phyloP scores from a whole-genome alignment of 2,113 vertebrate genomes.

The Scopus umbretta region DNA sequence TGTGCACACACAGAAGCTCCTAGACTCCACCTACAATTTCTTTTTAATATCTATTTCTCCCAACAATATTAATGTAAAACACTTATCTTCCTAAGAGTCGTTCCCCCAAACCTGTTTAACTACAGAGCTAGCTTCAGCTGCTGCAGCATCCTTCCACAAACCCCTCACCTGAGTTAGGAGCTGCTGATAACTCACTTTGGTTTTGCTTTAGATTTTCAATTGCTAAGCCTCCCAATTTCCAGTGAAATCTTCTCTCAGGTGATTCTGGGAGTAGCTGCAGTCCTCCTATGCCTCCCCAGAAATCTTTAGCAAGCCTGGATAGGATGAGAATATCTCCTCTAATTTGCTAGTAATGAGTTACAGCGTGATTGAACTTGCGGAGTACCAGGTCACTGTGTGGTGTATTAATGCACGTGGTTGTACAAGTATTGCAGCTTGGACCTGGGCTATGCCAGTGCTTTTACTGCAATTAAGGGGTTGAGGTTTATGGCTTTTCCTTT shows the following conservation, averaged over 20 bases:
- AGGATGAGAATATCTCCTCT: too few relatives aligned
- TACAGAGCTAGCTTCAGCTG: background rate
- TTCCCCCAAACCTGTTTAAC: background rate
- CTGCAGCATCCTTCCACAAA: background rate
- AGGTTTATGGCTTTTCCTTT: background rate
- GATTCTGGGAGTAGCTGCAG: background rate
- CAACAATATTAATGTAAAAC: background rate
- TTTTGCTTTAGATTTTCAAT: background rate
- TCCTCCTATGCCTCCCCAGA: background rate
- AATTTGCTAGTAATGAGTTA: background rate
- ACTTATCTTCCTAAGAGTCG: background rate
- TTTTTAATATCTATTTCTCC: background rate
- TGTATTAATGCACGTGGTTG: rapidly evolving
- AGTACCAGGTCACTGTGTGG: rapidly evolving
- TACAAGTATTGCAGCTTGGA: background rate
- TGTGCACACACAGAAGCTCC: background rate
- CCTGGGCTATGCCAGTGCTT: background rate
- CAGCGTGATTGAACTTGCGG: rapidly evolving
- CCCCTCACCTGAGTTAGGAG: background rate
- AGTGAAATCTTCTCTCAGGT: too few relatives aligned
- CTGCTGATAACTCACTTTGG: rapidly evolving
- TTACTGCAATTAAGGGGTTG: background rate
- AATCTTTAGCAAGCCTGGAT: background rate
- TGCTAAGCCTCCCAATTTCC: background rate
- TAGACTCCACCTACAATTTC: background rate